These are phyloP conservation scores for Tachina grossa DNA, from an alignment of 2,888 invertebrate genomes.

Conservation along the genomic window DNA sequence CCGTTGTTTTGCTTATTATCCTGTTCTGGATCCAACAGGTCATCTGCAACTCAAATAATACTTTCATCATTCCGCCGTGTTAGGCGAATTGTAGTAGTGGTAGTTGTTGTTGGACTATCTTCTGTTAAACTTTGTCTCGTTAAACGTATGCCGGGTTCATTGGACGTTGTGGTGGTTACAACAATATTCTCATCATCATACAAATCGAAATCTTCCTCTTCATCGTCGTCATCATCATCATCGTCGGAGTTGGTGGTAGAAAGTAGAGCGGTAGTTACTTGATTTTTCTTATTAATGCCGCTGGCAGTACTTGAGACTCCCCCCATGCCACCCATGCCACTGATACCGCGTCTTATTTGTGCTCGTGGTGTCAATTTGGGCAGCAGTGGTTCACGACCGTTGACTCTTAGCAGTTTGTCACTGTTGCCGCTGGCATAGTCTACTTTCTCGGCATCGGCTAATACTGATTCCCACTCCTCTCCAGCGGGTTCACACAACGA, in stretches of 20 bases:
- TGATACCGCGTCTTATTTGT: conserved; percentile 85
- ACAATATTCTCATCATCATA: conserved; percentile 83
- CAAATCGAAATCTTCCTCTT: conserved; percentile 79
- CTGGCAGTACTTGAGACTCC: conserved; percentile 70
- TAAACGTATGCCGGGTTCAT: conserved; percentile 48
- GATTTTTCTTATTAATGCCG: conserved; percentile 83
- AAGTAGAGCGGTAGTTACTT: conserved; percentile 84
- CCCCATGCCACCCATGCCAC: conserved; percentile 36
- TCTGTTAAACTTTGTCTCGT: conserved; percentile 47
- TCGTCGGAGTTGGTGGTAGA: conserved; percentile 86
- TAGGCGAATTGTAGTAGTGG: conserved; percentile 79
- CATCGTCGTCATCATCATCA: conserved; percentile 77
- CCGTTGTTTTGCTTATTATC: conserved; percentile 31
- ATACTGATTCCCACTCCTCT: conserved; percentile 83
- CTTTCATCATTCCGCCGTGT: conserved; percentile 81
- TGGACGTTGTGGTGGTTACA: conserved; percentile 77
- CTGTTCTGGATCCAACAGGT: conserved; percentile 33
- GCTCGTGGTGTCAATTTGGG: conserved; percentile 85
- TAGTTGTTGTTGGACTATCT: conserved; percentile 72
- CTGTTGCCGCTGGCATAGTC: conserved; percentile 74
- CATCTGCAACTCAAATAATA: conserved; percentile 81
- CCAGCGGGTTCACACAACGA: conserved; percentile 85
- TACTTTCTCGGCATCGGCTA: conserved; percentile 72
- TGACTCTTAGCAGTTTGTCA: conserved; percentile 61
- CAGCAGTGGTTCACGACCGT: conserved; percentile 84